Evolutionary conservation across 92 coral and sea anemone genomes (phyloP).

Genomic region (Ricordea florida): DNA sequence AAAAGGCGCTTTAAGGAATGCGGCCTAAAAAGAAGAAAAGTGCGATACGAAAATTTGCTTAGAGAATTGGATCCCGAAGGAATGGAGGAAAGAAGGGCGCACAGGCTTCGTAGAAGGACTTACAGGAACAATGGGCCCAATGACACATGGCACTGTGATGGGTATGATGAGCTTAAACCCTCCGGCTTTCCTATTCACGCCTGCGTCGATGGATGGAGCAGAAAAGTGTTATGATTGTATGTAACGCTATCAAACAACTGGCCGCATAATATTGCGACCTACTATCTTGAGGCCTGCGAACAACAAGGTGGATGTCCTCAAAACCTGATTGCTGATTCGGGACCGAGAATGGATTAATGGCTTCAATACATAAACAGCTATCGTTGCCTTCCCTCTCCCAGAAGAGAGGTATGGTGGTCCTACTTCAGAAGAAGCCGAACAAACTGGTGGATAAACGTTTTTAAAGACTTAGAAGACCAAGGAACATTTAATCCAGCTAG

Average conservation of each 20-base stretch:
- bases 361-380: slow-evolving; percentile 33
- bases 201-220: slow-evolving; percentile 58
- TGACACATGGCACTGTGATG: slow-evolving; percentile 53
- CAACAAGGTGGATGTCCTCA: slow-evolving; percentile 46
- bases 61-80: slow-evolving; percentile 64
- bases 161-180: slow-evolving; percentile 54
- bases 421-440: slow-evolving; percentile 39
- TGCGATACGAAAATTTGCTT: slow-evolving; percentile 17
- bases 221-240: slow-evolving; percentile 55
- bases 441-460: slow-evolving; percentile 45
- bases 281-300: slow-evolving; percentile 35
- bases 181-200: slow-evolving; percentile 57
- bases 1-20: slow-evolving; percentile 20
- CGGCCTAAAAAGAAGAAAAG: slow-evolving; percentile 11
- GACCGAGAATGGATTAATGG: slow-evolving; percentile 54
- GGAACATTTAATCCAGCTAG: slow-evolving; percentile 31
- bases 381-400: slow-evolving; percentile 29
- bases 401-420: slow-evolving; percentile 43
- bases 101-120: slow-evolving; percentile 48
- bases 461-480: slow-evolving; percentile 46
- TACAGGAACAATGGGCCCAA: slow-evolving; percentile 61
- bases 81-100: slow-evolving; percentile 34
- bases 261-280: slow-evolving; percentile 50
- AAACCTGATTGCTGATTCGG: slow-evolving; percentile 43
- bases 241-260: slow-evolving; percentile 47